phyloP scores from a whole-genome alignment of 2,797 vertebrate species.

The Urosaurus nigricauda region DNA sequence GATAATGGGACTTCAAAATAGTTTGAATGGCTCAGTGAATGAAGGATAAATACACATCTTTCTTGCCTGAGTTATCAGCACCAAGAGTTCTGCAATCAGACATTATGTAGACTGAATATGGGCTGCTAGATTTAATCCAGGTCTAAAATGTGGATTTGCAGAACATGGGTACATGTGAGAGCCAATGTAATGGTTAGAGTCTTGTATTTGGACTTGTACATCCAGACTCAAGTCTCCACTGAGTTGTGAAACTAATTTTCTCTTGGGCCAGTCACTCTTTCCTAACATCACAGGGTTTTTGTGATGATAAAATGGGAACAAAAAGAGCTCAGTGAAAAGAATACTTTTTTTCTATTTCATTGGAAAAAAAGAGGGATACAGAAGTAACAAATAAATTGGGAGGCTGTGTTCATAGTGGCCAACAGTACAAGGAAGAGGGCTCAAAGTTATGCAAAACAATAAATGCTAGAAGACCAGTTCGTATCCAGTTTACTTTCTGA shows the following conservation, averaged over 20 bases:
- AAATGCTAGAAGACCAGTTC: not conserved
- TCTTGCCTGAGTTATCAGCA: not conserved
- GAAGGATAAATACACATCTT: not conserved
- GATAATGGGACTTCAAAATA: constrained; percentile 4
- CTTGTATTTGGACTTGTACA: not conserved
- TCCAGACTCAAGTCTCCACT: not conserved
- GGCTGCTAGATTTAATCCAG: not conserved
- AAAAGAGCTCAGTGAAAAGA: not conserved
- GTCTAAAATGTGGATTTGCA: not conserved
- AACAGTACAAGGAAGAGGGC: not conserved
- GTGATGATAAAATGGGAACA: not conserved
- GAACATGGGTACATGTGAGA: not conserved
- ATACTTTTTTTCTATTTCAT: not conserved
- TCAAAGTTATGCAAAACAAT: not conserved
- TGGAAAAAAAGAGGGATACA: not conserved
- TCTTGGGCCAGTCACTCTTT: not conserved
- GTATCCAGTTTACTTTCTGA: not conserved
- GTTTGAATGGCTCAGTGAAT: not conserved
- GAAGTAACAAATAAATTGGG: not conserved
- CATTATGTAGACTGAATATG: not conserved
- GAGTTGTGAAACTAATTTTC: not conserved
- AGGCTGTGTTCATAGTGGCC: not conserved
- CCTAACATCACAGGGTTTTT: not conserved
- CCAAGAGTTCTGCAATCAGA: not conserved
- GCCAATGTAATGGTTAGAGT: not conserved